Evolutionary conservation across 2,113 vertebrate genomes (phyloP).

Genomic region (Hoplias malabaricus): DNA sequence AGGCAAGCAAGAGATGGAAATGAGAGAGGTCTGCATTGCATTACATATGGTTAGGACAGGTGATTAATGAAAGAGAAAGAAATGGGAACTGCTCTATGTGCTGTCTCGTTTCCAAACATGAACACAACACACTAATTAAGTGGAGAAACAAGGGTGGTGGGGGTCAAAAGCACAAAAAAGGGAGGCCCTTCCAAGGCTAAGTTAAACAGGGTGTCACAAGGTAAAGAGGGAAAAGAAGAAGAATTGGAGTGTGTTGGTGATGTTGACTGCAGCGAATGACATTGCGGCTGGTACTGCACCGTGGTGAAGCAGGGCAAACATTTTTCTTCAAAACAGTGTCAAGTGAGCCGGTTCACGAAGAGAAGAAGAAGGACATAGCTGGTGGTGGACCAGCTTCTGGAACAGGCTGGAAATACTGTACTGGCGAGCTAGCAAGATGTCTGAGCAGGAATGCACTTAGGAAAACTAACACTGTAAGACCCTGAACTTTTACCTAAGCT

Average conservation of each 20-base stretch:
- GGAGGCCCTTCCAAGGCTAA: background rate
- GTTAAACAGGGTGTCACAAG: background rate
- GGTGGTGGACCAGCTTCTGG: conserved; percentile 12
- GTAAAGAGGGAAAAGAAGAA: background rate
- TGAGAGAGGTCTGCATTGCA: background rate
- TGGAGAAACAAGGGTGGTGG: background rate
- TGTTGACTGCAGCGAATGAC: background rate
- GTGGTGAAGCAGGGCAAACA: background rate
- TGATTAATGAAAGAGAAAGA: background rate
- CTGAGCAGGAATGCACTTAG: background rate
- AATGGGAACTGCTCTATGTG: background rate
- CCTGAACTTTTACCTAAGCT: background rate
- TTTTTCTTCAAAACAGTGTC: conserved; percentile 6
- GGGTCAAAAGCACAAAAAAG: background rate
- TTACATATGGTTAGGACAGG: background rate
- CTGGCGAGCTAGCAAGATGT: conserved; percentile 45
- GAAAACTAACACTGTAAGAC: background rate
- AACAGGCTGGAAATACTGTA: conserved; percentile 58
- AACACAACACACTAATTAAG: background rate
- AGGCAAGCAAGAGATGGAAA: background rate
- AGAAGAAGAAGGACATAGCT: background rate
- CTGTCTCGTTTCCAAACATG: background rate
- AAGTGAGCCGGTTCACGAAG: background rate
- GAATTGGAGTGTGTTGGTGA: background rate
- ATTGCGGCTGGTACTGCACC: background rate